phyloP scores from a whole-genome alignment of 1,140 invertebrate species.

The Achroia grisella region DNA sequence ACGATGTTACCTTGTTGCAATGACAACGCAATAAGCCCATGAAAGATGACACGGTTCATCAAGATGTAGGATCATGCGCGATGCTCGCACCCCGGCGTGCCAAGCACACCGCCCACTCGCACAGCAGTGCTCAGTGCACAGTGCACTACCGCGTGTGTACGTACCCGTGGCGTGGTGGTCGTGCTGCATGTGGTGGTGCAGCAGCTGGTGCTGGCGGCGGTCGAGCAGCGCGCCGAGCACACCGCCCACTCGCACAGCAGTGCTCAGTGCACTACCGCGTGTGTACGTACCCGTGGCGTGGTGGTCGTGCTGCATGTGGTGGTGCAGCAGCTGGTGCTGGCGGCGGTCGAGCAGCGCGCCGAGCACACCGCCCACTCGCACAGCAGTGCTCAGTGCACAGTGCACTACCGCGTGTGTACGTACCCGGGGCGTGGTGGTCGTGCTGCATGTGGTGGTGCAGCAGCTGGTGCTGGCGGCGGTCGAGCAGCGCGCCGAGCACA shows the following conservation, averaged over 20 bases:
- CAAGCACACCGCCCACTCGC: conserved; percentile 97
- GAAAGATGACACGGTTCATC: too few species aligned
- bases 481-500: conserved; percentile 92
- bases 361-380: conserved; percentile 98
- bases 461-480: conserved; percentile 95
- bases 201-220: conserved; percentile 92
- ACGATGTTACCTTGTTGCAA: too few species aligned
- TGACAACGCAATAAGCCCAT: too few species aligned
- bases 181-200: conserved; percentile 83
- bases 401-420: conserved; percentile 89
- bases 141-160: conserved; percentile 88
- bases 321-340: conserved; percentile 92
- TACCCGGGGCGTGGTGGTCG: too few species aligned
- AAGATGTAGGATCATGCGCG: too few species aligned
- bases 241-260: conserved; percentile 98
- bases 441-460: too few species aligned
- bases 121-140: too few species aligned
- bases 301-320: conserved; percentile 72
- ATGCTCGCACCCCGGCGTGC: conserved; percentile 94
- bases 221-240: conserved; percentile 90
- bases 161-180: conserved; percentile 51
- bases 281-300: too few species aligned
- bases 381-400: too few species aligned
- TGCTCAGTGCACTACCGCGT: conserved; percentile 88
- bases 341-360: conserved; percentile 92